These are phyloP conservation scores for Lasioglossum leucozonium DNA, from an alignment of 2,888 invertebrate species.

Conservation along the genomic window DNA sequence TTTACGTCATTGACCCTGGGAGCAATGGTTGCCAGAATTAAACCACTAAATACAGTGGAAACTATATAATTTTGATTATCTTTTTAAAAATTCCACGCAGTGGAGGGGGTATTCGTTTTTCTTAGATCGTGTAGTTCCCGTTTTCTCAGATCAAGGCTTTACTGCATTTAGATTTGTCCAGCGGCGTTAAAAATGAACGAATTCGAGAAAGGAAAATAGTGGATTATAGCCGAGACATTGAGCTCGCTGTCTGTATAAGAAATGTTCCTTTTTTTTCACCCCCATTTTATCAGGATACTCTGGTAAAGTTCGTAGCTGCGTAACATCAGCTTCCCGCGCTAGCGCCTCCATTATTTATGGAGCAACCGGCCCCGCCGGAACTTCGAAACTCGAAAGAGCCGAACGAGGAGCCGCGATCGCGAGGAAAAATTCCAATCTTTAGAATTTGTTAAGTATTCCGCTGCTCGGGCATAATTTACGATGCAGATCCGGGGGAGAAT, in stretches of 20 bases:
- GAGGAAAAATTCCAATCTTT: slow-evolving; percentile 38
- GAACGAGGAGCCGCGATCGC: slow-evolving; percentile 18
- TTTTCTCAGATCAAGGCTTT: background rate
- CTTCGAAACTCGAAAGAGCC: slow-evolving; percentile 60
- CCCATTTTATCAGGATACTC: background rate
- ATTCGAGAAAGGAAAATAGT: background rate
- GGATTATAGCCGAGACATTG: background rate
- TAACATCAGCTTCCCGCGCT: slow-evolving; percentile 42
- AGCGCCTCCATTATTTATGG: slow-evolving; percentile 64
- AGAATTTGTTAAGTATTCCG: slow-evolving; percentile 35
- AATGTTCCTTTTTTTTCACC: background rate
- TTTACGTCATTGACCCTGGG: too few species aligned
- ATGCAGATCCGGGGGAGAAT: background rate
- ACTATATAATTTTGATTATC: too few species aligned
- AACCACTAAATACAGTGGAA: too few species aligned
- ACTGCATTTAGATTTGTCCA: background rate
- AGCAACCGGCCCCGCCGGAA: slow-evolving; percentile 23
- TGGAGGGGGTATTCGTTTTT: too few species aligned
- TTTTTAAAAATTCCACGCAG: too few species aligned
- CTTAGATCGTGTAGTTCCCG: too few species aligned
- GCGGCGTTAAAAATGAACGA: background rate
- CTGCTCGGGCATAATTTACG: slow-evolving; percentile 19
- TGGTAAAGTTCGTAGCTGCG: slow-evolving; percentile 56
- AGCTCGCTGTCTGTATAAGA: background rate
- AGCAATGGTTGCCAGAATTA: too few species aligned